Percentiles rank a stretch among this genome's conserved stretches.
These are phyloP conservation scores for Gephyroberyx darwinii DNA, from an alignment of 2,797 vertebrate species.

Conservation along the genomic window DNA sequence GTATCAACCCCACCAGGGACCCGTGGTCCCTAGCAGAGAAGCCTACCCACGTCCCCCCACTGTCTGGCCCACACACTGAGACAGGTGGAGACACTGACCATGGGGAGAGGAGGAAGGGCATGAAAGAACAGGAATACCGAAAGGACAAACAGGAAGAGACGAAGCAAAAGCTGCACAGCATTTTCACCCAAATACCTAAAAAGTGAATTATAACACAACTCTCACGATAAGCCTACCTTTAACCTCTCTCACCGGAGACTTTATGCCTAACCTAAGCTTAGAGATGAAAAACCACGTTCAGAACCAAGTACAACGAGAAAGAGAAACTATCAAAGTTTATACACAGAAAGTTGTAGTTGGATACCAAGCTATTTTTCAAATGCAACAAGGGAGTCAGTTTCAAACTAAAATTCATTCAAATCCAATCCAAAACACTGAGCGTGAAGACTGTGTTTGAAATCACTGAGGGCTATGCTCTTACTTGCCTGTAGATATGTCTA, in stretches of 20 bases:
- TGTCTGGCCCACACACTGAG: constrained; percentile 77
- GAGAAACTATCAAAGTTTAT: constrained; percentile 1
- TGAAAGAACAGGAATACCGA: constrained; percentile 30
- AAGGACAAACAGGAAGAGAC: constrained; percentile 4
- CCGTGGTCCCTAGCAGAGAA: constrained; percentile 74
- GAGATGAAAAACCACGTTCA: constrained; percentile 36
- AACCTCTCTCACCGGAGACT: constrained; percentile 26
- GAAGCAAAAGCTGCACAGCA: constrained; percentile 18
- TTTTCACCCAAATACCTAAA: constrained; percentile 17
- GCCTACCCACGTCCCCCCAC: constrained; percentile 57
- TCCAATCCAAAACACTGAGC: constrained; percentile 39
- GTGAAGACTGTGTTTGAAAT: constrained; percentile 25
- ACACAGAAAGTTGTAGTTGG: constrained; percentile 38
- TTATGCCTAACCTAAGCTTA: constrained; percentile 27
- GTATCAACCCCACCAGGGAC: constrained; percentile 77
- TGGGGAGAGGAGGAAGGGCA: constrained; percentile 43
- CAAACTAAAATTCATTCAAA: constrained; percentile 43
- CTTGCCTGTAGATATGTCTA: constrained; percentile 50
- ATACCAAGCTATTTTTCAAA: constrained; percentile 33
- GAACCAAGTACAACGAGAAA: constrained; percentile 5
- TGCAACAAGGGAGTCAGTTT: constrained; percentile 48
- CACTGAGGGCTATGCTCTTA: constrained; percentile 49
- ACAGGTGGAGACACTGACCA: constrained; percentile 74
- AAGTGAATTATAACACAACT: constrained; percentile 30
- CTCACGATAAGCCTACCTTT: constrained; percentile 28